Evolutionary conservation across 2,797 vertebrate genomes (phyloP).

Genomic region (Eurystomus glaucurus): DNA sequence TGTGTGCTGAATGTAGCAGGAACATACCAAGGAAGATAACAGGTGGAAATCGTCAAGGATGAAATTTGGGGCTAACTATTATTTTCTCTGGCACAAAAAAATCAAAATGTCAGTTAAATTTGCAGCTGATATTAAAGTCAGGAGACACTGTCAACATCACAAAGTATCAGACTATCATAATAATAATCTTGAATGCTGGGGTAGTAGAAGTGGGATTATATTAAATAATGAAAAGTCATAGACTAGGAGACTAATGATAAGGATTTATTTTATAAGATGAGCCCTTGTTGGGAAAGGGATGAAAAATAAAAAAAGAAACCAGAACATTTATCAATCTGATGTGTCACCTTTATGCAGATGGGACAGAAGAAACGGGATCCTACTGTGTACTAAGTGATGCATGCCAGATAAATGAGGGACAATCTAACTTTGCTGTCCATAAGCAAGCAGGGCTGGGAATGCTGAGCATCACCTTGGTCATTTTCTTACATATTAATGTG

Average conservation of each 20-base stretch:
- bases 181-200: not conserved
- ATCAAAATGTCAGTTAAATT: not conserved
- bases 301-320: not conserved
- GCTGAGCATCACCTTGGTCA: not conserved
- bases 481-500: not conserved
- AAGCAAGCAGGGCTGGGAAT: not conserved
- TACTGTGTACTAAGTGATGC: not conserved
- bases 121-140: not conserved
- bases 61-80: not conserved
- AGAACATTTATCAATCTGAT: not conserved
- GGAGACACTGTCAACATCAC: not conserved
- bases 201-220: not conserved
- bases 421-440: not conserved
- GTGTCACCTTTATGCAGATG: not conserved
- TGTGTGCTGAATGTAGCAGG: not conserved
- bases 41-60: not conserved
- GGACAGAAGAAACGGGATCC: not conserved
- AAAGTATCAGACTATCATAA: not conserved
- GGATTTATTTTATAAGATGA: not conserved
- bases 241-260: not conserved
- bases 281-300: not conserved
- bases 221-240: not conserved
- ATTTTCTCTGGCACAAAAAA: not conserved
- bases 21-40: not conserved
- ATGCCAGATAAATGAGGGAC: not conserved